These are phyloP conservation scores for Sesamia inferens DNA, from an alignment of 2,888 invertebrate genomes.

Conservation along the genomic window DNA sequence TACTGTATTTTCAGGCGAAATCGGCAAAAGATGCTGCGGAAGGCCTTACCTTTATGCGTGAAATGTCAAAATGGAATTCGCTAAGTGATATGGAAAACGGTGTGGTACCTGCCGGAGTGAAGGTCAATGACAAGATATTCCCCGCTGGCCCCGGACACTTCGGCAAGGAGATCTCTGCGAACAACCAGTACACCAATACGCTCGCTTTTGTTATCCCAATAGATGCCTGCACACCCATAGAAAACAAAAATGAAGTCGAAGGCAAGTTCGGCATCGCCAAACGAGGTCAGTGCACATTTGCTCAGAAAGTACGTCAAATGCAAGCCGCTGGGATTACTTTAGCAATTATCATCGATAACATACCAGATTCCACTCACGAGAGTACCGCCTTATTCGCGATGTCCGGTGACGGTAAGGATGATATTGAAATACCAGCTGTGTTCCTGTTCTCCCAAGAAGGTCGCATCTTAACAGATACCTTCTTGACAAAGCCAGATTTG, in stretches of 20 bases:
- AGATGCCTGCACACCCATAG: conserved; percentile 91
- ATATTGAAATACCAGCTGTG: conserved; percentile 96
- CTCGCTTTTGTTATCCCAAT: conserved; percentile 92
- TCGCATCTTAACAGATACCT: conserved; percentile 90
- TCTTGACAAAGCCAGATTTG: conserved; percentile 89
- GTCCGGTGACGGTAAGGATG: conserved; percentile 97
- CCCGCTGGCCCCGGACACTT: conserved; percentile 97
- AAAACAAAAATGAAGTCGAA: conserved; percentile 89
- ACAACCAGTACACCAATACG: conserved; percentile 91
- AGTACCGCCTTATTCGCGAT: conserved; percentile 97
- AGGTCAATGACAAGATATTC: conserved; percentile 72
- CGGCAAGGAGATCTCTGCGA: conserved; percentile 93
- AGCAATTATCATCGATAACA: conserved; percentile 96
- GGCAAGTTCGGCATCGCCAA: conserved; percentile 96
- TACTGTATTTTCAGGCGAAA: conserved; percentile 91
- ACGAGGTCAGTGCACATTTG: conserved; percentile 98
- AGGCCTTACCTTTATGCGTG: conserved; percentile 98
- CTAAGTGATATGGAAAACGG: conserved; percentile 90
- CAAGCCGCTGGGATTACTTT: conserved; percentile 95
- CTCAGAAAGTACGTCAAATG: conserved; percentile 96
- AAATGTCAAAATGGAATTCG: conserved; percentile 97
- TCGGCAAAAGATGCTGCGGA: conserved; percentile 96
- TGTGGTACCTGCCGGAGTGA: conserved; percentile 79
- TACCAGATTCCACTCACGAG: conserved; percentile 93
- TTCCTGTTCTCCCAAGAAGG: conserved; percentile 96